Base-by-base conservation (phyloP, 2,113 vertebrate genomes). In the Lagenorhynchus albirostris region DNA sequence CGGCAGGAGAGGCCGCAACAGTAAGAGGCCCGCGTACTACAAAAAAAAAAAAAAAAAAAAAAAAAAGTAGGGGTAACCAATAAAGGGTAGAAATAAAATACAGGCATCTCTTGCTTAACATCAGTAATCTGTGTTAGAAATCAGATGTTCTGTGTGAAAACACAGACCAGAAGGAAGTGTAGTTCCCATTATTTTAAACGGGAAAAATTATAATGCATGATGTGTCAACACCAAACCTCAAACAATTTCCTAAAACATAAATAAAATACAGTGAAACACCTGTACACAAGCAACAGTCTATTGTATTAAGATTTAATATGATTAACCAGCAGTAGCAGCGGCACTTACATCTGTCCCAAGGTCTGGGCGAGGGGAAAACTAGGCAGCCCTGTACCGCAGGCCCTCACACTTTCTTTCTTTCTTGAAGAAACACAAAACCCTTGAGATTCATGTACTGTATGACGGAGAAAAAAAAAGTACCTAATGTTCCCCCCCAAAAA, bases 361-460 rank as follows among this genome's bases (percentile, higher is more conserved):
- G 68, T 83, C 60, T 91, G 92, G 84, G 91, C 2, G 2, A 65
- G 41, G 81, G 63, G 70, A 53, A 26, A 29, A 25, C 50, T 0
- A 18, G 73, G 67, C 53, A 8, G 17, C 77, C 83, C 25, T 1
- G 13, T 23, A 5, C 65, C 87, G 12, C 2, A 0, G 74, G 83
- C 81, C 76, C 95, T 92, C 86, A 38, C 1, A 2, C 83, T 94
- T 89, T 68, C 58, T 94, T 81, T 89, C 94, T 95, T 83, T 96
- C 79, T 96, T 79, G 89, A 95, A 96, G 92, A 96, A 83, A 98
- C 83, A 96, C 76, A 94, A 82, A 93, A 50, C 84, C 98, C 98
- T 98, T 55, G 76, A 98, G 98, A 96, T 98, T 98, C 97, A 97
- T 94, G 98, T 98, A 98, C 98, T 99, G 98, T 98, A 97, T 84